Percentiles rank a stretch among this genome's conserved stretches.
phyloP scores from a whole-genome alignment of 2,113 vertebrate genomes.

The Copsychus sechellarum region DNA sequence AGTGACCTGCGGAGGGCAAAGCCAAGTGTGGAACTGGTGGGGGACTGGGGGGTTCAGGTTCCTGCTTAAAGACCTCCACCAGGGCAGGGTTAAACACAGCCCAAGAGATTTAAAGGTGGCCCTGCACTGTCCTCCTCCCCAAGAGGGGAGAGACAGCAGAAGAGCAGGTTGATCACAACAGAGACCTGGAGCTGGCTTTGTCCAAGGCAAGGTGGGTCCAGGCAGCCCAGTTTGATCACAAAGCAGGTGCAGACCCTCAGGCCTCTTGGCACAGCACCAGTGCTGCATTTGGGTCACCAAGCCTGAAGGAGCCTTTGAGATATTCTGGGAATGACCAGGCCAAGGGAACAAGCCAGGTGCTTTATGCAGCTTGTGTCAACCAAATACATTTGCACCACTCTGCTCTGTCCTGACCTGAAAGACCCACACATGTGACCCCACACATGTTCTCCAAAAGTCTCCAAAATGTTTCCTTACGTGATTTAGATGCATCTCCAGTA shows the following conservation, averaged over 20 bases:
- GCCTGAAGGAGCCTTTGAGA: slow-evolving; percentile 9
- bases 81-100: background rate
- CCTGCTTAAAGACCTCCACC: background rate
- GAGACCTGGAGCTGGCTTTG: background rate
- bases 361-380: background rate
- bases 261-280: background rate
- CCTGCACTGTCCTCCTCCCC: background rate
- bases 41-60: background rate
- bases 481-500: background rate
- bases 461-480: background rate
- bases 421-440: background rate
- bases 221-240: background rate
- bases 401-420: background rate
- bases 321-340: background rate
- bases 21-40: background rate
- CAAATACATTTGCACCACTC: background rate
- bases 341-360: background rate
- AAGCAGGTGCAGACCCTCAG: slow-evolving; percentile 23
- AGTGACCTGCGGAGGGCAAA: background rate
- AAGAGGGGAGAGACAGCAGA: too few species aligned
- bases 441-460: background rate
- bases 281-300: slow-evolving; percentile 8
- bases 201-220: background rate
- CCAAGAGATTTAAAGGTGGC: background rate
- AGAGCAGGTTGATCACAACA: rapidly evolving